Evolutionary conservation across 2,797 vertebrate species (phyloP), one percentile per base, ranked within the genome.

Genomic region (Potorous gilbertii): DNA sequence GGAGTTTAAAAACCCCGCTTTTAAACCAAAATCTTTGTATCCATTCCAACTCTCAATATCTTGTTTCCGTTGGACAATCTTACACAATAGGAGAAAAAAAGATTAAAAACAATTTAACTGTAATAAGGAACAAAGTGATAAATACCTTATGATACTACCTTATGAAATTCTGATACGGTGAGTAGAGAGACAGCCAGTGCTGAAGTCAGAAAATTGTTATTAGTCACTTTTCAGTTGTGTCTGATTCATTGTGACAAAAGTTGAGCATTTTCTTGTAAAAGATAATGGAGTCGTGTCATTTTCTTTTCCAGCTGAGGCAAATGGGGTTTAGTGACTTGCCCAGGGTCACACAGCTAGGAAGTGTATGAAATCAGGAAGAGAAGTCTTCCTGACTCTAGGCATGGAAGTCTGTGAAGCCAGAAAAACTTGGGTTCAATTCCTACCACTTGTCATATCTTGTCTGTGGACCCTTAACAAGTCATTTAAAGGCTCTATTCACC

Each of bases 1-100:
- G 57, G 50, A 34, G 92, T 94, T 94, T 95, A 56, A 97, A 97
- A 66, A 59, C 56, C 13, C 12, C 8, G 10, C 54, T 16, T 12
- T 91, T 29, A 31, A 94, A 93, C 40, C 56, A 91, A 52, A 59
- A 93, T 94, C 74, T 93, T 56, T 21, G 90, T 40, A 66, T 10
- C 8, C 9, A 0, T 54, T 92, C 11, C 56, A 0, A 5, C 55
- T 95, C 14, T 46, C 74, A 93, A 90, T 50, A 91, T 91, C 40
- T 54, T 92, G 55, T 56, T 55, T 27, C 5, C 10, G 81, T 21
- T 92, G 92, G 57, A 56, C 28, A 62, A 87, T 54, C 29, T 91
- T 59, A 12, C 21, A 50, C 3, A 87, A 87, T 27, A 4, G 21
- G 66, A 87, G 92, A 21, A 1, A 21, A n/a, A n/a, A 31, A 89